Base-by-base conservation (phyloP, 53 echinoderm and acorn worm genomes). In the Hippasteria phrygiana region DNA sequence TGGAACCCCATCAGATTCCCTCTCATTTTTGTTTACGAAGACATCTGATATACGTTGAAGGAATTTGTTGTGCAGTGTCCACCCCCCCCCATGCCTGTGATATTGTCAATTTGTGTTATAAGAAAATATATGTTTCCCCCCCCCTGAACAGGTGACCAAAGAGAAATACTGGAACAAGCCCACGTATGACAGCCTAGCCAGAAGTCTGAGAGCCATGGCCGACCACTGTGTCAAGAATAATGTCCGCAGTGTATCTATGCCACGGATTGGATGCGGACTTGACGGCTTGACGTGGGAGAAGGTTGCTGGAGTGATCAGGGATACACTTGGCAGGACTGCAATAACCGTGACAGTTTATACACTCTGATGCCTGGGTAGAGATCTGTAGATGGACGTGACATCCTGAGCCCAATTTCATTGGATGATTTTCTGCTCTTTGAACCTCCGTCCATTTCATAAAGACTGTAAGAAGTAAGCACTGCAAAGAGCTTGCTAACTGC, bases 61-160 rank as follows among this genome's bases (percentile, higher is more conserved):
- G n/a, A n/a, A n/a, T n/a, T n/a, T n/a, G n/a, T n/a, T n/a, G n/a
- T n/a, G n/a, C n/a, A n/a, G n/a, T n/a, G n/a, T n/a, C n/a, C n/a
- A n/a, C n/a, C n/a, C n/a, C n/a, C n/a, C n/a, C n/a, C n/a, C n/a
- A n/a, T n/a, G n/a, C n/a, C n/a, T n/a, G n/a, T n/a, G n/a, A n/a
- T n/a, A n/a, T n/a, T n/a, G n/a, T n/a, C n/a, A n/a, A n/a, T n/a
- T n/a, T n/a, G n/a, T n/a, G n/a, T n/a, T n/a, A n/a, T n/a, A n/a
- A n/a, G n/a, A n/a, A n/a, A n/a, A n/a, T n/a, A n/a, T n/a, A n/a
- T n/a, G n/a, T n/a, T n/a, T n/a, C n/a, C n/a, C n/a, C n/a, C n/a
- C n/a, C n/a, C n/a, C n/a, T n/a, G n/a, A n/a, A n/a, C 63, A 94
- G 94, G 87, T 94, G 1, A 94, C 94, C 35, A 94, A 94, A 45